phyloP scores from a whole-genome alignment of 2,113 vertebrate genomes.

The Aspidoscelis tigris region DNA sequence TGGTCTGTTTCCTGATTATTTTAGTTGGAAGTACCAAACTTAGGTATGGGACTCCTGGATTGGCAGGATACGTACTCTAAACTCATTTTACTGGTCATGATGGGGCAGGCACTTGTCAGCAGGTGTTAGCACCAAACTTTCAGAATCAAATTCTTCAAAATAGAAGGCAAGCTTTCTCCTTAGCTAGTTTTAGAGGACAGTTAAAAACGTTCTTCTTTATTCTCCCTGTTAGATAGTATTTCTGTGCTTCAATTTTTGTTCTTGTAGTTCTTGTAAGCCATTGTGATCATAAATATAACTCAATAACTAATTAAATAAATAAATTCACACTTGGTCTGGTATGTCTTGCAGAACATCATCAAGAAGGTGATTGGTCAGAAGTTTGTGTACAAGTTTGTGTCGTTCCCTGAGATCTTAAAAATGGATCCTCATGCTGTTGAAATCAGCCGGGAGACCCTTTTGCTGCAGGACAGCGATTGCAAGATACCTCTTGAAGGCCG shows the following conservation, averaged over 20 bases:
- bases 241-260: too few relatives aligned
- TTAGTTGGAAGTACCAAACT: not conserved
- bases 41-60: too few relatives aligned
- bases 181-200: too few relatives aligned
- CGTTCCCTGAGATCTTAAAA: constrained; percentile 95
- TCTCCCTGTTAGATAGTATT: too few relatives aligned
- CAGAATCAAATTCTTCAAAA: too few relatives aligned
- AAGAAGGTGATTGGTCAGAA: constrained; percentile 98
- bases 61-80: not conserved
- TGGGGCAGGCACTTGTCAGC: too few relatives aligned
- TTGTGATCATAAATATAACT: not conserved
- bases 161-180: too few relatives aligned
- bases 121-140: too few relatives aligned
- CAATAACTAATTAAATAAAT: constrained; percentile 15
- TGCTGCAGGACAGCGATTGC: constrained; percentile 86
- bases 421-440: constrained; percentile 92
- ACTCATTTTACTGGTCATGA: not conserved
- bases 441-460: constrained; percentile 84
- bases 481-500: constrained; percentile 75
- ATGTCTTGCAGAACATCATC: constrained; percentile 90
- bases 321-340: constrained; percentile 59
- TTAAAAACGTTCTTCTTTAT: too few relatives aligned
- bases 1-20: not conserved
- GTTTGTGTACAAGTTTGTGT: constrained; percentile 98
- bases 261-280: too few relatives aligned